Evolutionary conservation across 2,797 vertebrate species (phyloP).

Genomic region (Gambusia yucatana): DNA sequence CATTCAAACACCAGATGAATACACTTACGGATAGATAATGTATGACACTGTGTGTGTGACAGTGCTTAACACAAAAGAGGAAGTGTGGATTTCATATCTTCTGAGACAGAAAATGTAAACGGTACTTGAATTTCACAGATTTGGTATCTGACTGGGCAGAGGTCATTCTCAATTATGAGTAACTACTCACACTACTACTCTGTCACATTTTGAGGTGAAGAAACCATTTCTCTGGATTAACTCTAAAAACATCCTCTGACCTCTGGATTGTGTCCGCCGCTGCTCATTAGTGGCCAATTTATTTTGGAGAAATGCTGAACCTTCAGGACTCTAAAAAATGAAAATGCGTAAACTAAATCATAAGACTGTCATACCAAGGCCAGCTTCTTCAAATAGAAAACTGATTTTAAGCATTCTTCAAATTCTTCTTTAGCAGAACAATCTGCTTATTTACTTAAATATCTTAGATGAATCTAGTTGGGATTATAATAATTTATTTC

Average conservation of each 20-base stretch:
- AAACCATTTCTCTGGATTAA: neutral
- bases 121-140: neutral
- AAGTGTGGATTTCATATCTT: neutral
- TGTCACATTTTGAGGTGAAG: neutral
- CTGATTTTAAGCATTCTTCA: constrained; percentile 45
- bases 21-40: neutral
- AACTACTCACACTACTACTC: neutral
- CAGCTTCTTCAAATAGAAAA: constrained; percentile 33
- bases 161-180: neutral
- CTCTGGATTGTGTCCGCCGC: constrained; percentile 8
- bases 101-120: neutral
- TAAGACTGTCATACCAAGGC: constrained; percentile 22
- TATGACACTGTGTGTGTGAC: neutral
- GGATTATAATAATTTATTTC: neutral
- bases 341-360: constrained; percentile 52
- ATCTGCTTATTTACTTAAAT: constrained; percentile 28
- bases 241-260: neutral
- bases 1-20: neutral
- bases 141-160: neutral
- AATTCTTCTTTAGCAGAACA: constrained; percentile 35
- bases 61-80: neutral
- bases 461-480: constrained; percentile 23
- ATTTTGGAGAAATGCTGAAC: constrained; percentile 11
- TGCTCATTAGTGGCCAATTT: constrained; percentile 5
- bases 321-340: constrained; percentile 17